These are phyloP conservation scores for Gymnorhina tibicen DNA, from an alignment of 2,113 vertebrate genomes.

Conservation along the genomic window DNA sequence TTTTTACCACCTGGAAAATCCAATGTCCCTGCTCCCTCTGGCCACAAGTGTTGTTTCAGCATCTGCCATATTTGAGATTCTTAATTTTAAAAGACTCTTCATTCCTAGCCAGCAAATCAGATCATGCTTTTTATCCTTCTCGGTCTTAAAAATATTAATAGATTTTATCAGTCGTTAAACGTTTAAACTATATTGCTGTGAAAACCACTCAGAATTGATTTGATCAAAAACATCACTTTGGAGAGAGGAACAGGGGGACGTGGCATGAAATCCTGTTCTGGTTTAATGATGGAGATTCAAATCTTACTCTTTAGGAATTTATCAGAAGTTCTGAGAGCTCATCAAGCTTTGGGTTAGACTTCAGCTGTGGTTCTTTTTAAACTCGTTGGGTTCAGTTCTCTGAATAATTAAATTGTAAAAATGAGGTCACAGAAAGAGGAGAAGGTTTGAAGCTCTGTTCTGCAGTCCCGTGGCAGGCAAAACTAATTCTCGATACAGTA, in stretches of 20 bases:
- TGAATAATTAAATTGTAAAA: not conserved
- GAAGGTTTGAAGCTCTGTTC: not conserved
- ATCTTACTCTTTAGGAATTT: not conserved
- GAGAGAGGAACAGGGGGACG: not conserved
- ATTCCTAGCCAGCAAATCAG: not conserved
- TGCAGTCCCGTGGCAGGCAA: not conserved
- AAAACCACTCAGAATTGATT: not conserved
- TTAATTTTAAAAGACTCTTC: not conserved
- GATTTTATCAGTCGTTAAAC: not conserved
- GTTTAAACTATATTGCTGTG: not conserved
- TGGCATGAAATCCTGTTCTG: not conserved
- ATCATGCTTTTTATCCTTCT: not conserved
- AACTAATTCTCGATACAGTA: accelerated
- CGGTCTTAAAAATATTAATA: not conserved
- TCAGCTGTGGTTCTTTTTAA: not conserved
- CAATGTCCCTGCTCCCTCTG: not conserved
- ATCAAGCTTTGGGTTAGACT: not conserved
- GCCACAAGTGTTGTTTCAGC: not conserved
- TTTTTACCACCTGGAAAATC: not conserved
- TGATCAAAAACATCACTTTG: not conserved
- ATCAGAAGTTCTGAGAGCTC: not conserved
- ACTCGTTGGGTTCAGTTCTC: not conserved
- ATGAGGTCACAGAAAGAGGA: not conserved
- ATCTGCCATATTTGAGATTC: not conserved
- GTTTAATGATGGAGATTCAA: not conserved